A percentile compares a stretch with the other conserved stretches of the same genome.
phyloP scores from a whole-genome alignment of 2,113 vertebrate genomes.

The Neotragus pygmaeus region DNA sequence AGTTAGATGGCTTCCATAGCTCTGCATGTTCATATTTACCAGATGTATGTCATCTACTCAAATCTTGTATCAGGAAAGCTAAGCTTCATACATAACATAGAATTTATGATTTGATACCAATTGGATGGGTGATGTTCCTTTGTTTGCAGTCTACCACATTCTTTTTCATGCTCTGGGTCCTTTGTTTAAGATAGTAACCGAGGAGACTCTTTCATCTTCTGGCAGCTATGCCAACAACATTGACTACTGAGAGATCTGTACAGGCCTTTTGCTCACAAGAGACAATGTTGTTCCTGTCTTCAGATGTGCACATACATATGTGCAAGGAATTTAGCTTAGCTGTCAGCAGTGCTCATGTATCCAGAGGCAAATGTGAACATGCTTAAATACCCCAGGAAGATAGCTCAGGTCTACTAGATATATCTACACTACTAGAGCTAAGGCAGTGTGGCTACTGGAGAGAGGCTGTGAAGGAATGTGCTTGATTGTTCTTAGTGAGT shows the following conservation, averaged over 20 bases:
- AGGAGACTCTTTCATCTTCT: neutral
- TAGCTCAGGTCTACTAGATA: neutral
- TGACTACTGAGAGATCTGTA: neutral
- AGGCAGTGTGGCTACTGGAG: too few species aligned
- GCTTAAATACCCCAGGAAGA: neutral
- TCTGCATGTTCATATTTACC: neutral
- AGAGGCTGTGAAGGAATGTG: neutral
- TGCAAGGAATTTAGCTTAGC: neutral
- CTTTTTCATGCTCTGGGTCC: neutral
- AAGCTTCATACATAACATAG: neutral
- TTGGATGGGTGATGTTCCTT: neutral
- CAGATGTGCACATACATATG: neutral
- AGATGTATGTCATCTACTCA: neutral
- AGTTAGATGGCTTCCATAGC: neutral
- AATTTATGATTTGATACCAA: neutral
- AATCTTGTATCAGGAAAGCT: neutral
- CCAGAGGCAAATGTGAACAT: neutral
- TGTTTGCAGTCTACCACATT: neutral
- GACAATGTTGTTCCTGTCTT: neutral
- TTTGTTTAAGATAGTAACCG: neutral
- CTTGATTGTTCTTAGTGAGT: neutral
- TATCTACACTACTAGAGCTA: neutral
- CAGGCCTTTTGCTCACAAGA: neutral
- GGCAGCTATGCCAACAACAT: neutral
- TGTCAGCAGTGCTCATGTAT: neutral